Conservation (phyloP, 1,140 invertebrate species). For the Lasioglossum albipes region DNA sequence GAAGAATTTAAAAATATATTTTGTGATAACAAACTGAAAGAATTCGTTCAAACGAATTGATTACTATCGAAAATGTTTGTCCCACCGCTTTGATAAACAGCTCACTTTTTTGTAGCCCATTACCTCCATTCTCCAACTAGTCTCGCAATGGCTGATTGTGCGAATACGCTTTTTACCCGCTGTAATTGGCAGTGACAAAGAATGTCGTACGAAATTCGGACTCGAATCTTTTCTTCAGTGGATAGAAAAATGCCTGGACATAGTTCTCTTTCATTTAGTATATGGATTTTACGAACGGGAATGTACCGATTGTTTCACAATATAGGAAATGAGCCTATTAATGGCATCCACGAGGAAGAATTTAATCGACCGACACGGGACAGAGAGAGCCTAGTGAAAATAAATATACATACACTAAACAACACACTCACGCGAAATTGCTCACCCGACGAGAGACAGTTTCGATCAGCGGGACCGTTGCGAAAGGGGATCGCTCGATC, state of each 20-base stretch:
- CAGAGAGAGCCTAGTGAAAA: conserved; percentile 5
- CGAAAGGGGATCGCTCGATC: not conserved
- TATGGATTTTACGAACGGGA: not conserved
- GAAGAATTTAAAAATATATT: too few species aligned
- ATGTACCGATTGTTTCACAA: not conserved
- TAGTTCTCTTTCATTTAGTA: not conserved
- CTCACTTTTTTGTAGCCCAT: too few species aligned
- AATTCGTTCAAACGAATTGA: too few species aligned
- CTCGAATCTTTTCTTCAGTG: not conserved
- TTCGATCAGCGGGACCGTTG: not conserved
- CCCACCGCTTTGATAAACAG: too few species aligned
- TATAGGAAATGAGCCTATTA: conserved; percentile 1
- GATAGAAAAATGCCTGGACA: not conserved
- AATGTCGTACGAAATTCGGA: not conserved
- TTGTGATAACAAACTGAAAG: too few species aligned
- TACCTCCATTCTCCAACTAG: too few species aligned
- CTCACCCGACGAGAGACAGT: not conserved
- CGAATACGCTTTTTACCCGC: too few species aligned
- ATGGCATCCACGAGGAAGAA: not conserved
- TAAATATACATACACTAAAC: too few species aligned
- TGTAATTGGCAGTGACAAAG: too few species aligned
- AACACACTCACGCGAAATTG: not conserved
- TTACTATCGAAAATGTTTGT: not conserved
- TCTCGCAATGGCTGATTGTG: too few species aligned
- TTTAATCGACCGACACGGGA: conserved; percentile 1